Base-by-base conservation (phyloP, 2,797 vertebrate species). In the Tadarida brasiliensis region DNA sequence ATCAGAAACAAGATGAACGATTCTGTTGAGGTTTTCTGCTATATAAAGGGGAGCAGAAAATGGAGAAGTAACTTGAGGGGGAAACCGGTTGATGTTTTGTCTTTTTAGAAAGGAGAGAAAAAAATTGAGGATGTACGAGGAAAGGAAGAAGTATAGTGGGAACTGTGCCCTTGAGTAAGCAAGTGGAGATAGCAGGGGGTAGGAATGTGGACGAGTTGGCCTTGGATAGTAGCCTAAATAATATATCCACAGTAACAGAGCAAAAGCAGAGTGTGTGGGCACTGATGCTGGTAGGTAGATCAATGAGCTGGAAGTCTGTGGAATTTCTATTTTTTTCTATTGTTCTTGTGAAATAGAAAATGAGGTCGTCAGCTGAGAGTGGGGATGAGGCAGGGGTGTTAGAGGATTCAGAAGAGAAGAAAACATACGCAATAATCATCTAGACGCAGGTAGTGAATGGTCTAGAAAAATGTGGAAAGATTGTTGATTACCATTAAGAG, bases 301-400 rank as follows among this genome's bases (percentile, higher is more conserved):
- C 57, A 89, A 30, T 49, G 10, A 95, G 22, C 28, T 30, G 33
- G 44, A 33, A 47, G 11, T 35, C 22, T 20, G 54, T 80, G 16
- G 51, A 63, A 92, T 44, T 74, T 80, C 65, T 35, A 0, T 20
- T 28, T 39, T 35, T 35, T 39, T 56, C 54, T 47, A 33, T 39
- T 71, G 22, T 39, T 85, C 19, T 71, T 74, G 11, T 91, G 35
- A 89, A 85, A 94, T 6, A 88, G 82, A 28, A 87, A 82, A 30
- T 35, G 33, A 47, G 47, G 19, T 68, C 57, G 65, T 54, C 16
- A 82, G 26, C 20, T 85, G 44, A 71, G 10, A 63, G 7, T 15
- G 47, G 86, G 73, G 22, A 9, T 59, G 26, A 28, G 19, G 15
- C 33, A 67, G 22, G 26, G 47, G 54, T 39, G 12, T 76, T 51